phyloP scores from a whole-genome alignment of 2,888 invertebrate genomes.

The Microctonus brassicae region DNA sequence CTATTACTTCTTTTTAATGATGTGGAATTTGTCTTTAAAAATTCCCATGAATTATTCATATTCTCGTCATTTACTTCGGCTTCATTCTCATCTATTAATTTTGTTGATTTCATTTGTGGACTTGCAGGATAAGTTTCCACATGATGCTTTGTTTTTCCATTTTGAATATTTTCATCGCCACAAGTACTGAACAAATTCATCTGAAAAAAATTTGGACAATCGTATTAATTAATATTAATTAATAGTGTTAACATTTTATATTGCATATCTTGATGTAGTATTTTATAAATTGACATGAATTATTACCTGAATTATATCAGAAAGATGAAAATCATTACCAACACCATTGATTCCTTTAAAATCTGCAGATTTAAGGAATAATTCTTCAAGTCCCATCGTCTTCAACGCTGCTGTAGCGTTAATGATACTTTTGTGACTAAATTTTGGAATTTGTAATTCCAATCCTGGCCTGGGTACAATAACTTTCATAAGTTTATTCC shows the following conservation, averaged over 20 bases:
- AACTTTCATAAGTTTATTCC: conserved; percentile 81
- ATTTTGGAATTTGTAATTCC: conserved; percentile 87
- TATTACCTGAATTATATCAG: conserved; percentile 82
- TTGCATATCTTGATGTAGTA: background rate
- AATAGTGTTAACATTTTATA: background rate
- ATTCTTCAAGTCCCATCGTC: conserved; percentile 84
- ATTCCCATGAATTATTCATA: conserved; percentile 1
- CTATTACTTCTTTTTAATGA: conserved; percentile 45
- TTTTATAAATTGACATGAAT: background rate
- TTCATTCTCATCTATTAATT: conserved; percentile 3
- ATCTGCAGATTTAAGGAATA: conserved; percentile 85
- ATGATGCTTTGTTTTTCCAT: conserved; percentile 78
- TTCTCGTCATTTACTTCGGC: conserved; percentile 49
- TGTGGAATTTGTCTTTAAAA: background rate
- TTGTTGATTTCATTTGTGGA: conserved; percentile 67
- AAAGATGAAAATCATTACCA: conserved; percentile 84
- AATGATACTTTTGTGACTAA: conserved; percentile 85
- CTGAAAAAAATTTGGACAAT: conserved; percentile 46
- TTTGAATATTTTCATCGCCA: conserved; percentile 78
- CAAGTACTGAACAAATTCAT: conserved; percentile 87
- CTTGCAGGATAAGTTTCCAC: conserved; percentile 86
- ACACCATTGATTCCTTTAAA: conserved; percentile 85
- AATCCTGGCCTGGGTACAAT: conserved; percentile 82
- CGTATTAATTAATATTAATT: background rate
- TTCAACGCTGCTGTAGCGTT: conserved; percentile 84